phyloP scores from a whole-genome alignment of 2,888 invertebrate genomes.

The Drosophila paranaensis region DNA sequence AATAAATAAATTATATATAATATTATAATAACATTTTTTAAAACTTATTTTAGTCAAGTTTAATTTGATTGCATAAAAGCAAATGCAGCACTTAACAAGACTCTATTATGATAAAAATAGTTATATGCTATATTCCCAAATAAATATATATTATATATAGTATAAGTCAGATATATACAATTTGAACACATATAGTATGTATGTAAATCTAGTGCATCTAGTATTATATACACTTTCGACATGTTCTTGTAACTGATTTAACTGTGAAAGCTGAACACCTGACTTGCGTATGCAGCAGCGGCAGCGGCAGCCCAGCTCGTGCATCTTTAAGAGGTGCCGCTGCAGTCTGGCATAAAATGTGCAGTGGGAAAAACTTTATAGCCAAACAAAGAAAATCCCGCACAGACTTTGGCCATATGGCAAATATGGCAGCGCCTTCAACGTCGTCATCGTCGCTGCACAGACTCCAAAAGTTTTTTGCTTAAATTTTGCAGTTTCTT shows the following conservation, averaged over 20 bases:
- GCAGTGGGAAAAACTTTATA: slow-evolving; percentile 27
- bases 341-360: slow-evolving; percentile 21
- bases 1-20: no score
- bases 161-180: background rate
- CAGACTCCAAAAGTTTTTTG: slow-evolving; percentile 48
- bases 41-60: no score
- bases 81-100: no score
- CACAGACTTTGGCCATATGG: slow-evolving; percentile 65
- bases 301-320: background rate
- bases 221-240: no score
- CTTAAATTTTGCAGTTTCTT: slow-evolving; percentile 53
- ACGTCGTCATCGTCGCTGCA: slow-evolving; percentile 9
- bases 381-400: slow-evolving; percentile 37
- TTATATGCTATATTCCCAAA: no score
- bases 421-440: slow-evolving; percentile 45
- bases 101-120: no score
- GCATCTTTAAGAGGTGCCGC: slow-evolving; percentile 43
- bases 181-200: background rate
- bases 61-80: no score
- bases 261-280: slow-evolving; percentile 7
- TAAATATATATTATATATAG: no score
- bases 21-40: background rate
- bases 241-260: background rate
- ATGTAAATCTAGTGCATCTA: no score
- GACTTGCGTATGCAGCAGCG: background rate